These are phyloP conservation scores for Drosophila ananassae DNA, from an alignment of 1,140 invertebrate genomes.

Conservation along the genomic window DNA sequence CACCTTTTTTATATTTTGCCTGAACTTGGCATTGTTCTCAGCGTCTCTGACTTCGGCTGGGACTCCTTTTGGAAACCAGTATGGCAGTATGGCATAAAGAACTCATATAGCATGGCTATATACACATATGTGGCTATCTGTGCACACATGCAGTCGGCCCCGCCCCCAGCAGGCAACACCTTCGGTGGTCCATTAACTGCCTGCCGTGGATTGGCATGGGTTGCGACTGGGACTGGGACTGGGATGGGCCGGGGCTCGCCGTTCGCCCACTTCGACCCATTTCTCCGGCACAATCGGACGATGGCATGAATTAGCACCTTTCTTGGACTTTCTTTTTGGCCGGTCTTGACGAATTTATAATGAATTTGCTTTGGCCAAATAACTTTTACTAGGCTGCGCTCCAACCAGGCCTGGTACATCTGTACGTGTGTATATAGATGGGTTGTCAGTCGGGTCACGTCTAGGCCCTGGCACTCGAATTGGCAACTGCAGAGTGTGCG, in stretches of 20 bases:
- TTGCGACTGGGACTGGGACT: slow-evolving; percentile 3
- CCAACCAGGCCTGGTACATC: neutral
- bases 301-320: slow-evolving; percentile 76
- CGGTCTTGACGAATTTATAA: slow-evolving; percentile 76
- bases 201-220: slow-evolving; percentile 42
- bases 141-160: slow-evolving; percentile 48
- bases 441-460: slow-evolving; percentile 60
- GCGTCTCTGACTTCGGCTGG: neutral
- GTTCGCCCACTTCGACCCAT: slow-evolving; percentile 63
- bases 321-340: slow-evolving; percentile 76
- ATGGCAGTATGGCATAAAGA: slow-evolving; percentile 76
- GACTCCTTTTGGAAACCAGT: slow-evolving; percentile 76
- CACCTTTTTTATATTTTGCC: slow-evolving; percentile 52
- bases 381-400: slow-evolving; percentile 68
- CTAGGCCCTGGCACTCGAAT: slow-evolving; percentile 31
- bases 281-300: slow-evolving; percentile 56
- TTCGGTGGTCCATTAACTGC: slow-evolving; percentile 72
- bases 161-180: slow-evolving; percentile 62
- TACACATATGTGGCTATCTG: slow-evolving; percentile 31
- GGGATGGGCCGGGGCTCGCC: slow-evolving; percentile 2
- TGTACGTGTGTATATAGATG: slow-evolving; percentile 2
- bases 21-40: slow-evolving; percentile 79
- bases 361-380: slow-evolving; percentile 75
- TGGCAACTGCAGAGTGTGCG: slow-evolving; percentile 23
- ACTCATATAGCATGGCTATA: slow-evolving; percentile 29